A percentile compares a stretch with the other conserved stretches of the same genome.
Conservation (phyloP, 2,113 vertebrate genomes). For the Vulpes lagopus region DNA sequence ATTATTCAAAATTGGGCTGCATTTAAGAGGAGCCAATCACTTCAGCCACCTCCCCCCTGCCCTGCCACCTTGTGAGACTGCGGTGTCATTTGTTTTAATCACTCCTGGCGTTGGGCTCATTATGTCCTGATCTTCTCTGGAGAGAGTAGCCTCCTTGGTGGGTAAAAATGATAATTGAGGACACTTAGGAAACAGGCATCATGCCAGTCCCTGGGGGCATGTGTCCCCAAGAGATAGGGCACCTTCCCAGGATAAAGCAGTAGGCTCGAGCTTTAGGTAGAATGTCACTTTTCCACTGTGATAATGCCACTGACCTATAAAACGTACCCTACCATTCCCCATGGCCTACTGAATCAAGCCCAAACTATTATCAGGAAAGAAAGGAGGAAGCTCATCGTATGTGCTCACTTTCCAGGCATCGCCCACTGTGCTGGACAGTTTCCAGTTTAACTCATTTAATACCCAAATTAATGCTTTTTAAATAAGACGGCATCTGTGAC, state of each 20-base stretch:
- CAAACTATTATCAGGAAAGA: slow-evolving; percentile 37
- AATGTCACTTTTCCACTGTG: slow-evolving; percentile 18
- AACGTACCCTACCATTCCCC: background rate
- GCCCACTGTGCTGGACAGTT: background rate
- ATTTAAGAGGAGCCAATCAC: slow-evolving; percentile 47
- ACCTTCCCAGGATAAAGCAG: slow-evolving; percentile 43
- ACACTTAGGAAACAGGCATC: slow-evolving; percentile 63
- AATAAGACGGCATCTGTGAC: background rate
- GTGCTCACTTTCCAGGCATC: background rate
- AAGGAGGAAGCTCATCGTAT: slow-evolving; percentile 14
- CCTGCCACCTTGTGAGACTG: slow-evolving; percentile 60
- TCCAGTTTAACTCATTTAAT: background rate
- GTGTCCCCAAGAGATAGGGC: slow-evolving; percentile 48
- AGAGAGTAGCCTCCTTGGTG: slow-evolving; percentile 56
- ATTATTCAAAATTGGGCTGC: slow-evolving; percentile 65
- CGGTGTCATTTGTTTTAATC: slow-evolving; percentile 78
- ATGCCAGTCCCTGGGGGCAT: slow-evolving; percentile 48
- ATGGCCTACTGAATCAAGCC: background rate
- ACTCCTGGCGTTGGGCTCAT: background rate
- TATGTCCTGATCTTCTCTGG: slow-evolving; percentile 23
- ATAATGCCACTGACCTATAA: slow-evolving; percentile 63
- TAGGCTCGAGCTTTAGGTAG: background rate
- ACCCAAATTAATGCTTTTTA: background rate
- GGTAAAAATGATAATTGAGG: slow-evolving; percentile 64
- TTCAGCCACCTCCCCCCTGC: background rate